Conservation (phyloP, 2,797 vertebrate genomes). For the Odontamblyopus rebecca region DNA sequence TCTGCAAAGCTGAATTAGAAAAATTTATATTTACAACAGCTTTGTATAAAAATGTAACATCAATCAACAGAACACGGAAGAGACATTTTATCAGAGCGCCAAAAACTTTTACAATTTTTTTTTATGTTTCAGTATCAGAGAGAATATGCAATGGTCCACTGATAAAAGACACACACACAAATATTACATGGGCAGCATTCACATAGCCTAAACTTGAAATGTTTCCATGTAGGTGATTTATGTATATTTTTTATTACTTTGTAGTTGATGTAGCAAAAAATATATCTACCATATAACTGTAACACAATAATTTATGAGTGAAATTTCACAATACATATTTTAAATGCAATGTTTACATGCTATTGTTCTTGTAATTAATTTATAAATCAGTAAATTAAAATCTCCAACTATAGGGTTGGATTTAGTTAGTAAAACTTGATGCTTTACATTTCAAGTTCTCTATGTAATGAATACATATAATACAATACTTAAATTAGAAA, state of each 20-base stretch:
- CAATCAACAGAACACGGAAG: conserved; percentile 9
- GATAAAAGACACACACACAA: conserved; percentile 20
- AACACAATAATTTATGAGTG: not conserved
- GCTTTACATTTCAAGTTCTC: not conserved
- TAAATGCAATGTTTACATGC: too few species aligned
- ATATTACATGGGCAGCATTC: conserved; percentile 3
- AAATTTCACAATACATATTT: not conserved
- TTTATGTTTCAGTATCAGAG: not conserved
- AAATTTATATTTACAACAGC: conserved; percentile 6
- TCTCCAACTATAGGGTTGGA: not conserved
- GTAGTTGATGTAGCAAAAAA: not conserved
- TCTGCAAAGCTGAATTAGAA: conserved; percentile 41
- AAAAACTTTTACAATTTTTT: conserved; percentile 5
- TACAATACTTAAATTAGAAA: not conserved
- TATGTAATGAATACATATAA: not conserved
- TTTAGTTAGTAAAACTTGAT: too few species aligned
- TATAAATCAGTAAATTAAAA: not conserved
- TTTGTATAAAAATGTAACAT: conserved; percentile 41
- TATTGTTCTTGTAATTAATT: not conserved
- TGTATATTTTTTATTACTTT: not conserved
- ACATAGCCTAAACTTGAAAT: conserved; percentile 15
- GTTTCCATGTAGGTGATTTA: not conserved
- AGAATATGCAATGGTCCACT: conserved; percentile 24
- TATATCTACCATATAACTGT: not conserved
- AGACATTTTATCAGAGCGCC: conserved; percentile 39